Evolutionary conservation across 2,113 vertebrate genomes (phyloP), one percentile per base, ranked within the genome.

Genomic region (Irena cyanogastra): DNA sequence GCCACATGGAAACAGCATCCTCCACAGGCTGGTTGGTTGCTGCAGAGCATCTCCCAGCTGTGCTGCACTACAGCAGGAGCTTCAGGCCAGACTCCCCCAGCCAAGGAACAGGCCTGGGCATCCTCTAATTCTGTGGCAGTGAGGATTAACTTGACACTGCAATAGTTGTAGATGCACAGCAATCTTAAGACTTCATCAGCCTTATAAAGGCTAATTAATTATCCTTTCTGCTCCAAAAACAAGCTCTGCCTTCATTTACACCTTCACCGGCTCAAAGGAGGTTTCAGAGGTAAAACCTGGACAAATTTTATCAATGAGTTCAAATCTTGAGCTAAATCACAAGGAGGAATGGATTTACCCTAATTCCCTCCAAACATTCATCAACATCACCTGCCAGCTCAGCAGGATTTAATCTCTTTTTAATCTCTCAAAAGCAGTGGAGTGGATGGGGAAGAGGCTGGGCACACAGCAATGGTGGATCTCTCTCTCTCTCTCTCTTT

Each of bases 331-430:
- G 63, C 68, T 90, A 93, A 93, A 90, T 93, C 85, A 85, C 59
- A 31, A 80, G 42, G 53, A 91, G 78, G 79, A 91, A 90, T 24
- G 54, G 90, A 83, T 96, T 97, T 93, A 90, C 42, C 44, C 54
- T 93, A 95, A 91, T 94, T 82, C 82, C 47, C 44, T 94, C 75
- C 82, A 90, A 95, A 95, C 87, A 79, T 35, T 72, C 89, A 85
- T 69, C 89, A 95, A 74, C 90, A 91, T 93, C 93, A 94, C 94
- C 90, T 94, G 92, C 75, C 90, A 91, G 78, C 56, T 94, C 92
- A 83, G 72, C 63, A 80, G 90, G 93, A 89, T 69, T 92, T 87
- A 91, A 94, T 91, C 84, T 87, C 94, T 61, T 39, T 70, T 66
- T 89, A 93, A 90, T 93, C 93, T 82, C 84, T 75, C 74, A 37